Percentiles rank a stretch among this genome's conserved stretches.
Conservation (phyloP, 1,140 invertebrate genomes). For the Drosophila sechellia region DNA sequence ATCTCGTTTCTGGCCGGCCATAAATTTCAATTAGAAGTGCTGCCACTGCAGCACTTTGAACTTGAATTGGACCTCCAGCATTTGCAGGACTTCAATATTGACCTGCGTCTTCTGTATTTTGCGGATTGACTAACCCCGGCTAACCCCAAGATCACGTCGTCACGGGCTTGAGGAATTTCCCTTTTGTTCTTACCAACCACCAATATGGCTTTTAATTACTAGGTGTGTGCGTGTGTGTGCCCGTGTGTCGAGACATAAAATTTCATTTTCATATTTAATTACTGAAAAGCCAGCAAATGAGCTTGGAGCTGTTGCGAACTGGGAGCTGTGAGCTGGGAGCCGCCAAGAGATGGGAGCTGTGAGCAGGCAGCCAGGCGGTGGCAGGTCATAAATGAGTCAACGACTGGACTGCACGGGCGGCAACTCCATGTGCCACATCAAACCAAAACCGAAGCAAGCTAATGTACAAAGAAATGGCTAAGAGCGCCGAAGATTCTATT, state of each 20-base stretch:
- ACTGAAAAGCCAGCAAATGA: constrained; percentile 62
- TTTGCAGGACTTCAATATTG: not conserved
- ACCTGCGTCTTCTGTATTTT: not conserved
- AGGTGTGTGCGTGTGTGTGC: constrained; percentile 29
- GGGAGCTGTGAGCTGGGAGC: constrained; percentile 1
- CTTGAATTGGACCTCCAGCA: constrained; percentile 24
- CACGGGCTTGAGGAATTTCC: constrained; percentile 5
- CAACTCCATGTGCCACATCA: constrained; percentile 36
- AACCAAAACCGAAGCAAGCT: constrained; percentile 20
- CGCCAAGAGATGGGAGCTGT: constrained; percentile 7
- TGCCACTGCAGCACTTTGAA: constrained; percentile 33
- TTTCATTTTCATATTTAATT: constrained; percentile 79
- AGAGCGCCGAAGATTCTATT: not conserved
- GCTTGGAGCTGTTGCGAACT: constrained; percentile 18
- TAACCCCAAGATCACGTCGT: constrained; percentile 6
- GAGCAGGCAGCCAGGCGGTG: constrained; percentile 30
- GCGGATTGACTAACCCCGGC: constrained; percentile 7
- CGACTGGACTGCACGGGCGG: constrained; percentile 46
- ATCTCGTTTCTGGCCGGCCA: constrained; percentile 54
- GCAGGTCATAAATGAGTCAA: constrained; percentile 76
- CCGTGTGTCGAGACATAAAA: constrained; percentile 61
- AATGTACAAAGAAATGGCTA: not conserved
- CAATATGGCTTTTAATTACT: constrained; percentile 58
- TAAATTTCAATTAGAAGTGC: constrained; percentile 57
- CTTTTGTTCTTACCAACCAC: not conserved